Evolutionary conservation across 2,113 vertebrate species (phyloP), one percentile per base, ranked within the genome.

Genomic region (Eudyptes chrysolophus): DNA sequence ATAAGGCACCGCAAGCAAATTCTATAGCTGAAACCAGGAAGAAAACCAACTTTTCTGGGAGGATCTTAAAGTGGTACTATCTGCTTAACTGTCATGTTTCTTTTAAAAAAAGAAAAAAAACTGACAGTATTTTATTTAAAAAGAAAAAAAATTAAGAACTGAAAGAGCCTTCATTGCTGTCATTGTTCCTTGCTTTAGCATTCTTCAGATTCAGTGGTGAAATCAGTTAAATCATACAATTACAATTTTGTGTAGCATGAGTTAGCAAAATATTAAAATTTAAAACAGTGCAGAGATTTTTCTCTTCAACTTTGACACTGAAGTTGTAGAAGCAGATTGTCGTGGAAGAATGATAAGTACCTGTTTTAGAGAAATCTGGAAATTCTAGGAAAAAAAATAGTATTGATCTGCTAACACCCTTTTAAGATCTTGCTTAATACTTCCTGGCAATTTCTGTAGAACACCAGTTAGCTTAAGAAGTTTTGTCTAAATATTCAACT

Each of bases 1-100:
- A 95, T 95, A 87, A 87, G 89, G 42, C 72, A 72, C 26, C 40
- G 69, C 77, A 97, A 87, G 49, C 85, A 95, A 89, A 95, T 79
- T 94, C 85, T 96, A 8, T 25, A 84, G 69, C 2, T 92, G 76
- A 92, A 94, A 60, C 60, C 6, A 68, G 83, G 51, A 68, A 86
- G 46, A 78, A 89, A 83, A 14, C 51, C 82, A 80, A 84, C 38
- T 82, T 83, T 68, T 58, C 52, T 81, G 76, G 24, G 48, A 68
- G 38, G n/a, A 68, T 78, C 55, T 78, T 89, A 78, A 90, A 60
- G 79, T 89, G 64, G 30, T 65, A 46, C 15, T 36, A 9, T 46
- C 61, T 84, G 49, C 49, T 85, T 71, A 75, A 36, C n/a, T 84
- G 48, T 71, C 48, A 24, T 22, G 6, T 85, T 87, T 61, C 26